Conservation (phyloP, 2,888 invertebrate genomes). For the Megamerina dolium region DNA sequence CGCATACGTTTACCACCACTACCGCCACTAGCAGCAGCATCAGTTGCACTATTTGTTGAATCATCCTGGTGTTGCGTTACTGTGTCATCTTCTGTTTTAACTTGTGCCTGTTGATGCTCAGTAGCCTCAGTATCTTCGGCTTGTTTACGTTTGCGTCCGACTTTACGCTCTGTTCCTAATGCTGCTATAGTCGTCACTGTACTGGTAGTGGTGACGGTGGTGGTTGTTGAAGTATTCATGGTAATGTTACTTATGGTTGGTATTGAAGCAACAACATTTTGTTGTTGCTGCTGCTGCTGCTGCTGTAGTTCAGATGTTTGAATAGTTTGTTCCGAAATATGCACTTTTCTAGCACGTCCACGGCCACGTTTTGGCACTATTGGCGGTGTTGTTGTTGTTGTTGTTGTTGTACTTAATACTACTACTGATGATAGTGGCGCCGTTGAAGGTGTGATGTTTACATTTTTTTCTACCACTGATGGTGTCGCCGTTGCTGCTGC, state of each 20-base stretch:
- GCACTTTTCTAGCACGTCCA: conserved; percentile 33
- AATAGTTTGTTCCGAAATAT: conserved; percentile 1
- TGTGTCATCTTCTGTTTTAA: conserved; percentile 31
- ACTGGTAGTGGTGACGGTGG: no score
- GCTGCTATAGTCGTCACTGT: background rate
- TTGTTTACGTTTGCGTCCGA: conserved; percentile 17
- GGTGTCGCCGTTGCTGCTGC: background rate
- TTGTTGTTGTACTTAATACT: conserved; percentile 13
- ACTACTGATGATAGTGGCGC: conserved; percentile 11
- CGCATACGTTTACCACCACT: conserved; percentile 33
- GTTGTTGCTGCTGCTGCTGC: background rate
- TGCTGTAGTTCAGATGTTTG: background rate
- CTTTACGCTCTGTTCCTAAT: conserved; percentile 4
- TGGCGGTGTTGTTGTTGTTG: conserved; percentile 6
- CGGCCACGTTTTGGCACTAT: conserved; percentile 29
- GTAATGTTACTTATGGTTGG: background rate
- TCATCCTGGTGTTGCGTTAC: background rate
- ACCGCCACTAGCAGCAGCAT: conserved; percentile 2
- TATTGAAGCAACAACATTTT: background rate
- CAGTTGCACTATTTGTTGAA: background rate
- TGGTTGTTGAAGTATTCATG: background rate
- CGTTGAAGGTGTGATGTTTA: background rate
- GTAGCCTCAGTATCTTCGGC: conserved; percentile 10
- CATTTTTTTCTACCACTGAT: conserved; percentile 1
- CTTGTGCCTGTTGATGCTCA: no score